Percentiles rank a stretch among this genome's conserved stretches.
phyloP scores from a whole-genome alignment of 2,797 vertebrate genomes.

The Potorous gilbertii region DNA sequence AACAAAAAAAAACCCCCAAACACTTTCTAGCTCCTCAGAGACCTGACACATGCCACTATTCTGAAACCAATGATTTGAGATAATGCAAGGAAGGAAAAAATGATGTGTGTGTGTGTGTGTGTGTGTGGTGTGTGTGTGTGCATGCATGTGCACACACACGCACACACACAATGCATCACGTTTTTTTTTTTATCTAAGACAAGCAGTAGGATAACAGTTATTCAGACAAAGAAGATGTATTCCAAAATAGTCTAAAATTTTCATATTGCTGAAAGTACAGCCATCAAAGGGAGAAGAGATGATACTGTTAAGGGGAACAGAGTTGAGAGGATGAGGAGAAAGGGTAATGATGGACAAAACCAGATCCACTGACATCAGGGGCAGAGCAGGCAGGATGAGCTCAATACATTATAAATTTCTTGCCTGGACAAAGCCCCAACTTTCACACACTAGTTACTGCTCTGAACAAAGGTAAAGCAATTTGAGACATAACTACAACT shows the following conservation, averaged over 20 bases:
- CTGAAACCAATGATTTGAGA: background rate
- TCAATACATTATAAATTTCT: background rate
- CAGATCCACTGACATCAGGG: background rate
- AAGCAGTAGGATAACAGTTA: background rate
- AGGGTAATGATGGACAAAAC: background rate
- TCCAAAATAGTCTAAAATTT: background rate
- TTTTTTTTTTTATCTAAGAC: background rate
- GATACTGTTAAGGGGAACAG: background rate
- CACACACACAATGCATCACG: background rate
- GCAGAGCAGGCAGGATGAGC: background rate
- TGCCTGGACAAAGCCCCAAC: background rate
- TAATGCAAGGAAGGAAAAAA: background rate
- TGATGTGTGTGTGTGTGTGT: background rate
- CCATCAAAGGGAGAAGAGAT: background rate
- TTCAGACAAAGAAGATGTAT: background rate
- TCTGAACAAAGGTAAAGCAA: background rate
- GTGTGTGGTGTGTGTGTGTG: background rate
- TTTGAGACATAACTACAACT: background rate
- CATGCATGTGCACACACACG: background rate
- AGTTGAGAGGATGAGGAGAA: background rate
- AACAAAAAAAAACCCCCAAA: background rate
- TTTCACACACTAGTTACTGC: background rate
- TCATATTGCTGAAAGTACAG: background rate
- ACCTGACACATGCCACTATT: background rate
- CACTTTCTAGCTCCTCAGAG: background rate